Evolutionary conservation across 2,888 invertebrate genomes (phyloP).

Genomic region (Rhimphoctona megacephalus): DNA sequence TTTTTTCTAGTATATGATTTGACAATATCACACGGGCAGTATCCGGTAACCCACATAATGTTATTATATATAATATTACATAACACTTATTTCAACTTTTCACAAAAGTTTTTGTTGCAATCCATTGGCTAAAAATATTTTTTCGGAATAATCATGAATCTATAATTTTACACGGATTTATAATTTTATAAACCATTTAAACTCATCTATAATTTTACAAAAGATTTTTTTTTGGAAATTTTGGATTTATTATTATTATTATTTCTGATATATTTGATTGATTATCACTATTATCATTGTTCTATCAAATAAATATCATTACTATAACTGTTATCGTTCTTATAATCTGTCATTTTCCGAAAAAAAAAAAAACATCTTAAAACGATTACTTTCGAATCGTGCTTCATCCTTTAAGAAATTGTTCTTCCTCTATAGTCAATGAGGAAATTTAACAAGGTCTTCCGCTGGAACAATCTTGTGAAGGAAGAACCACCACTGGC

Average conservation of each 20-base stretch:
- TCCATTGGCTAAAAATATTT: background rate
- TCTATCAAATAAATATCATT: no score
- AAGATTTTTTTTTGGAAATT: no score
- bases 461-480: constrained; percentile 31
- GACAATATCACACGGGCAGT: background rate
- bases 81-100: background rate
- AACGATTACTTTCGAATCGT: background rate
- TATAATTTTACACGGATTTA: no score
- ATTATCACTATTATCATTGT: no score
- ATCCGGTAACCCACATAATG: background rate
- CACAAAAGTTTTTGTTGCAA: background rate
- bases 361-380: background rate
- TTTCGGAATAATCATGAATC: background rate
- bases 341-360: background rate
- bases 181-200: no score
- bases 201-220: no score
- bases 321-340: background rate
- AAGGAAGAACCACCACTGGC: constrained; percentile 30
- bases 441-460: constrained; percentile 33
- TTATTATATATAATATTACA: background rate
- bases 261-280: background rate
- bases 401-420: background rate
- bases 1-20: background rate
- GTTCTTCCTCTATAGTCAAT: background rate
- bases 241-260: background rate